Percentiles rank a stretch among this genome's conserved stretches.
Conservation (phyloP, 1,140 invertebrate species). For the Argopecten irradians region DNA sequence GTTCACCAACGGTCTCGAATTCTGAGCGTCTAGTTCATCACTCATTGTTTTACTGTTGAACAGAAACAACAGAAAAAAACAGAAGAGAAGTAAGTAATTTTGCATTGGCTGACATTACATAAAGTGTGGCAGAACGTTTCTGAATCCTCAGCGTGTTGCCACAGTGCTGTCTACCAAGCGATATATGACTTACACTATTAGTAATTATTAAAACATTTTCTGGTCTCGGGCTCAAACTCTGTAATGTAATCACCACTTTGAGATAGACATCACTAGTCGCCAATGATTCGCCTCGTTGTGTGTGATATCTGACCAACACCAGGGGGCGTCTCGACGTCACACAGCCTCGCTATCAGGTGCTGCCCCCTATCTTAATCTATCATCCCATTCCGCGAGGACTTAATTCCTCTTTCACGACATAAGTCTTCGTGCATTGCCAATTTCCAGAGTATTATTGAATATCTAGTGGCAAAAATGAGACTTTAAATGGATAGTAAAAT, state of each 20-base stretch:
- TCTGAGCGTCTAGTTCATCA: too few relatives aligned
- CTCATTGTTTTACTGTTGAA: too few relatives aligned
- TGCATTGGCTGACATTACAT: too few relatives aligned
- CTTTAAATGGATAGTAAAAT: constrained; percentile 23
- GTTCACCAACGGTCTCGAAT: too few relatives aligned
- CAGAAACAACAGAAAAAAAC: too few relatives aligned
- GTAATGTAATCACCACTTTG: not conserved
- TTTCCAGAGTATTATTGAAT: constrained; percentile 18
- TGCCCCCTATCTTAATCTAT: not conserved
- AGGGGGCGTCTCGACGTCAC: constrained; percentile 12
- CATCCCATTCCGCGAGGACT: not conserved
- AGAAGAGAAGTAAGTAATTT: too few relatives aligned
- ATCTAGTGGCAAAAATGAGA: constrained; percentile 21
- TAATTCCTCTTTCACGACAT: constrained; percentile 22
- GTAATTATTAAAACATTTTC: not conserved
- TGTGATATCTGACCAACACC: constrained; percentile 12
- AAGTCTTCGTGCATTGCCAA: constrained; percentile 15
- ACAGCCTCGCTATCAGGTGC: not conserved
- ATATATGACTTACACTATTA: not conserved
- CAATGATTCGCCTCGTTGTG: constrained; percentile 15
- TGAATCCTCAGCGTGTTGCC: not conserved
- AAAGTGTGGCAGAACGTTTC: too few relatives aligned
- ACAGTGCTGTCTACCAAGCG: not conserved
- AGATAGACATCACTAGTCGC: not conserved
- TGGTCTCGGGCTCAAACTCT: not conserved